Evolutionary conservation across 2,797 vertebrate species (phyloP), one percentile per base, ranked within the genome.

Genomic region (Chanos chanos): DNA sequence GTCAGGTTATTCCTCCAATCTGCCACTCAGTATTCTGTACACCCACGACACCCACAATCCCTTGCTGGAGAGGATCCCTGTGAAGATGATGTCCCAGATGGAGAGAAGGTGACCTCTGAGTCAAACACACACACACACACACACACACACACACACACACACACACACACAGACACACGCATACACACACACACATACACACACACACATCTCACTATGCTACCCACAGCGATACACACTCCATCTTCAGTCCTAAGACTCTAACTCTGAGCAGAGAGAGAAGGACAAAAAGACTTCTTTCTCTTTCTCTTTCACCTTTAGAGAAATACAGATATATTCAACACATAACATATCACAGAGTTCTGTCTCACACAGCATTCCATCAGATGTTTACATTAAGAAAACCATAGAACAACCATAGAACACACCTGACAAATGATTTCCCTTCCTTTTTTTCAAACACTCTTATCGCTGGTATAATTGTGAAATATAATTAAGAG

Each of bases 1-100:
- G 82, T 83, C 84, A 88, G 85, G 84, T 85, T 84, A 87, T 86
- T 87, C 86, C 84, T 85, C 83, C 72, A 80, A 80, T 78, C 43
- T 21, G 69, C 75, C 76, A 77, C 82, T 87, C 83, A 81, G 84
- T 86, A 86, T 88, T 88, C 87, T 33, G 33, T 37, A 62, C 37
- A 56, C 47, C 59, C 66, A 58, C 48, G 62, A 68, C 52, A 85
- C 85, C 82, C 77, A 58, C 70, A 85, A 85, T 86, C 83, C 83
- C 85, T 79, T 80, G 74, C 86, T 86, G 83, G 79, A 77, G 71
- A 80, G 81, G 79, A 81, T 86, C 84, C 82, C 81, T 75, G 73
- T 86, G 86, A 87, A 86, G 81, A 85, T 75, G 73, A 72, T 73
- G 80, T 86, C 85, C 83, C 82, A 78, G 76, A 79, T 81, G 71